These are phyloP conservation scores for Muricea muricata DNA, from an alignment of 92 coral and sea anemone genomes.

Conservation along the genomic window DNA sequence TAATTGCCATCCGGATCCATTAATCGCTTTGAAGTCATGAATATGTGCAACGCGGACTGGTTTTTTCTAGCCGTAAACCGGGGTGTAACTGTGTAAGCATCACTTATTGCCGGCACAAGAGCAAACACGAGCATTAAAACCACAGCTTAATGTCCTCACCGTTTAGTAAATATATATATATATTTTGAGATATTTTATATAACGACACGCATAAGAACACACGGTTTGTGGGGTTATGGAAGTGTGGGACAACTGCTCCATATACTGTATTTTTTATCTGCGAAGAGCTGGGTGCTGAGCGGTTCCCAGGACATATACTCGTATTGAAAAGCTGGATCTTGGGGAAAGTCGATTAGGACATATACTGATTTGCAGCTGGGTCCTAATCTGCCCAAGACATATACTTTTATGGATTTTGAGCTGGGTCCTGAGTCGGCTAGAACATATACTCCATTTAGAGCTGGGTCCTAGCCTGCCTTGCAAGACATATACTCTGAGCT, in stretches of 20 bases:
- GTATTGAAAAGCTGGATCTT: slow-evolving; percentile 11
- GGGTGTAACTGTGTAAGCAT: no score
- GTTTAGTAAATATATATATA: no score
- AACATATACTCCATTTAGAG: not conserved
- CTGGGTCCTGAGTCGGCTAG: slow-evolving; percentile 3
- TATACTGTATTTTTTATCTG: not conserved
- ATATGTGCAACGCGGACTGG: no score
- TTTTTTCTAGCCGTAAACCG: no score
- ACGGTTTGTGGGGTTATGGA: slow-evolving; percentile 11
- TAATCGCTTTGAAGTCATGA: no score
- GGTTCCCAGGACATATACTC: slow-evolving; percentile 19
- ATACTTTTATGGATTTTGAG: not conserved
- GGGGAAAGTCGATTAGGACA: slow-evolving; percentile 10
- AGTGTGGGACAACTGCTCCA: slow-evolving; percentile 1
- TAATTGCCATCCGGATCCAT: no score
- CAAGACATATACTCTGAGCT: slow-evolving; percentile 22
- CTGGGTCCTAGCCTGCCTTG: not conserved
- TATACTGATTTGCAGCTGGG: slow-evolving; percentile 1
- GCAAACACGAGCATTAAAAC: no score
- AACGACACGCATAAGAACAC: not conserved
- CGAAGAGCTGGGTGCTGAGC: slow-evolving; percentile 29
- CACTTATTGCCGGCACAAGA: no score
- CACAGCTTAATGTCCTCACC: no score
- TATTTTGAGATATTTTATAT: not conserved
- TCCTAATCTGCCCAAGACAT: slow-evolving; percentile 20